These are phyloP conservation scores for Psilopogon haemacephalus DNA, from an alignment of 2,113 vertebrate species.

Conservation along the genomic window DNA sequence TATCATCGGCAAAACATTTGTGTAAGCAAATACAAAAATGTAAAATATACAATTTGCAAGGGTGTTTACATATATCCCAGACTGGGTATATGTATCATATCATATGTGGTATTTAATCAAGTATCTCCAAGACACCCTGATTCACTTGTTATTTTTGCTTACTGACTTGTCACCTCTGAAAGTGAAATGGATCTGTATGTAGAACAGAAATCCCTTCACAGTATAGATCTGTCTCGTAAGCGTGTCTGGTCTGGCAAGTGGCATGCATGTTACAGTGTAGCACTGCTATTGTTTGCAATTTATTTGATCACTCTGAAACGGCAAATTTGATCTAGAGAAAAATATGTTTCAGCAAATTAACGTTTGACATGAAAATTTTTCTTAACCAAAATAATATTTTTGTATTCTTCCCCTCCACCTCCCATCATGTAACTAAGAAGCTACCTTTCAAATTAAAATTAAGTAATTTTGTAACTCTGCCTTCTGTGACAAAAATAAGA, in stretches of 20 bases:
- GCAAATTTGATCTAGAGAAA: not conserved
- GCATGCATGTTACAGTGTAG: not conserved
- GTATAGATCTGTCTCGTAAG: not conserved
- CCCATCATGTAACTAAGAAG: not conserved
- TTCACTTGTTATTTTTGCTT: not conserved
- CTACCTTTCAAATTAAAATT: not conserved
- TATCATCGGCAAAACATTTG: not conserved
- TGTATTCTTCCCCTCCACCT: not conserved
- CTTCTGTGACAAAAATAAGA: not conserved
- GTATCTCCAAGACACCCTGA: not conserved
- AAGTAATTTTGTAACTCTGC: not conserved
- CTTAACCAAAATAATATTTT: not conserved
- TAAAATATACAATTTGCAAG: fast-evolving
- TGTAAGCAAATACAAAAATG: not conserved
- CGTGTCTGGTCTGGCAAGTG: not conserved
- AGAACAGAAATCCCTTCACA: not conserved
- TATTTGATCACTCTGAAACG: constrained; percentile 12
- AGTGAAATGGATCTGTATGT: not conserved
- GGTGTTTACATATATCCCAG: not conserved
- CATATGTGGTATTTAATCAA: not conserved
- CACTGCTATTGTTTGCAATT: not conserved
- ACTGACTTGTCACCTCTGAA: not conserved
- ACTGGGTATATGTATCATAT: fast-evolving
- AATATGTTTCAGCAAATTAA: not conserved
- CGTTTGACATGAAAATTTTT: not conserved